Percentiles rank a stretch among this genome's conserved stretches.
Conservation (phyloP, 2,797 vertebrate species). For the Rhinoraja longicauda region DNA sequence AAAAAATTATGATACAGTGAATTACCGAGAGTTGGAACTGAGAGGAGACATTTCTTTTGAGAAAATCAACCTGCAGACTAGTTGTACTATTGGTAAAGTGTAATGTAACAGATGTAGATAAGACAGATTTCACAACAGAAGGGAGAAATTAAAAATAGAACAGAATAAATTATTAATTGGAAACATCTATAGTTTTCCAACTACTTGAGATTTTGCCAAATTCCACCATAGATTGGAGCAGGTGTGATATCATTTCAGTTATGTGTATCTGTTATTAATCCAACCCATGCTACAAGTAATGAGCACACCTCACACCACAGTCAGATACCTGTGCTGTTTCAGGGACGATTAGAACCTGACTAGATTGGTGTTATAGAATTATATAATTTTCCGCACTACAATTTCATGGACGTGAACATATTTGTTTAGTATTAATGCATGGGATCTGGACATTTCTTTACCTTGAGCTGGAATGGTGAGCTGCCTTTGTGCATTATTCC, state of each 20-base stretch:
- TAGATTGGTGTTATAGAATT: not conserved
- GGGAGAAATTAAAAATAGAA: not conserved
- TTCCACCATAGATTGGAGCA: not conserved
- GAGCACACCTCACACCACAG: too few species aligned
- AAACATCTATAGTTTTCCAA: not conserved
- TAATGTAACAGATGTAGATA: not conserved
- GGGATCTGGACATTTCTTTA: too few species aligned
- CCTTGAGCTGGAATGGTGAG: too few species aligned
- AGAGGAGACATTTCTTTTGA: not conserved
- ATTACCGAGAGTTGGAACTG: not conserved
- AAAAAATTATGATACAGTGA: not conserved
- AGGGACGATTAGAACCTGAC: not conserved
- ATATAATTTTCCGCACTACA: not conserved
- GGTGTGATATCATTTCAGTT: not conserved
- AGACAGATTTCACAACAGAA: conserved; percentile 4
- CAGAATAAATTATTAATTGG: not conserved
- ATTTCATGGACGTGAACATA: not conserved
- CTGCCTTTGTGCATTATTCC: too few species aligned
- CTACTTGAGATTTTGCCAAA: not conserved
- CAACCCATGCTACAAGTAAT: not conserved
- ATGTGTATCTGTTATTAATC: not conserved
- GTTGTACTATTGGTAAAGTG: not conserved
- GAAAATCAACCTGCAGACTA: not conserved
- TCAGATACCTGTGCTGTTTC: not conserved
- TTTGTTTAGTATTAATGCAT: too few species aligned